Conservation (phyloP, 2,113 vertebrate species). For the Xyrauchen texanus region DNA sequence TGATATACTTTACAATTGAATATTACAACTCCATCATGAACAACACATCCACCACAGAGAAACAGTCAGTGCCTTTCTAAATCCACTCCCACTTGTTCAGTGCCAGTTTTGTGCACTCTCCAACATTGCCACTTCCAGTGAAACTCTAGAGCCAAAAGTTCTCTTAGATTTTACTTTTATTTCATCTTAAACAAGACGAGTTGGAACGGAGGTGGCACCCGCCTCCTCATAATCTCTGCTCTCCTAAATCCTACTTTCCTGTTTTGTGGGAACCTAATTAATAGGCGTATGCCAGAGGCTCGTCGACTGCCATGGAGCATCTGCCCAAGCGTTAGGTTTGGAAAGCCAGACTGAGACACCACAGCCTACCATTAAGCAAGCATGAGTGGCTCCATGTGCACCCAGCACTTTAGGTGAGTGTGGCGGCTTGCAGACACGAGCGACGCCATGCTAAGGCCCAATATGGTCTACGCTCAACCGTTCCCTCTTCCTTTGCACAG, state of each 20-base stretch:
- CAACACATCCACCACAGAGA: conserved; percentile 1
- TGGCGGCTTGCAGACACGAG: neutral
- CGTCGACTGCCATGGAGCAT: conserved; percentile 64
- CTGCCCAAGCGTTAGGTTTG: conserved; percentile 62
- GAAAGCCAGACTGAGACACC: conserved; percentile 46
- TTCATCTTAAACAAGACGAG: conserved; percentile 4
- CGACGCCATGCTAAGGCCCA: conserved; percentile 8
- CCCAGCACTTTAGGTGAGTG: conserved; percentile 26
- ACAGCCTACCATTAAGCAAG: conserved; percentile 65
- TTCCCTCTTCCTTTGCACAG: conserved; percentile 2
- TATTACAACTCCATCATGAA: neutral
- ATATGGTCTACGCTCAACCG: neutral
- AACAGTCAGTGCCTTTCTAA: conserved; percentile 26
- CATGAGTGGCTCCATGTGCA: conserved; percentile 49
- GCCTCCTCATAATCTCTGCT: neutral
- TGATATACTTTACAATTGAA: neutral
- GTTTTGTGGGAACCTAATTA: conserved; percentile 36
- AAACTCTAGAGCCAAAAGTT: conserved; percentile 19
- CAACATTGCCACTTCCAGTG: neutral
- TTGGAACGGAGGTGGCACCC: conserved; percentile 1
- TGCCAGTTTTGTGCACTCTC: neutral
- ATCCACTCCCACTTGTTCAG: neutral
- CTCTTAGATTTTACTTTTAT: conserved; percentile 10
- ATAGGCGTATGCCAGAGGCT: conserved; percentile 35
- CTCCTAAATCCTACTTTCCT: conserved; percentile 40